Percentiles rank a stretch among this genome's conserved stretches.
Conservation (phyloP, 2,888 invertebrate genomes). For the Sarcophaga variegata region DNA sequence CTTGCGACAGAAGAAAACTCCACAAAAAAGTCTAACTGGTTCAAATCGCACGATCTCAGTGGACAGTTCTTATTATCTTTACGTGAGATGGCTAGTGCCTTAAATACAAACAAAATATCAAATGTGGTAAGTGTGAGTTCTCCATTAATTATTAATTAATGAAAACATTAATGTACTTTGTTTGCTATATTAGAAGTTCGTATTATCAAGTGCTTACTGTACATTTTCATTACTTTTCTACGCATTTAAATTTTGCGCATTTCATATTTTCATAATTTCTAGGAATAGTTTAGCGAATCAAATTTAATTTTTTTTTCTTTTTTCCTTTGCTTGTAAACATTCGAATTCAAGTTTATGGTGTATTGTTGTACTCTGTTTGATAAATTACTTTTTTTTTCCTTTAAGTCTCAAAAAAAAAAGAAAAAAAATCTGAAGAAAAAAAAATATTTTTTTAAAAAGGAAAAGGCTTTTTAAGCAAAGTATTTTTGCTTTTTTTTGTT, state of each 20-base stretch:
- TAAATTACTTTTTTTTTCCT: conserved; percentile 23
- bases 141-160: no score
- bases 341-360: background rate
- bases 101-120: no score
- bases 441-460: background rate
- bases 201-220: background rate
- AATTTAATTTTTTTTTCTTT: background rate
- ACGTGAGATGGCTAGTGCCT: no score
- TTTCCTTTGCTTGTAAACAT: background rate
- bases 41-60: no score
- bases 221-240: background rate
- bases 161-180: no score
- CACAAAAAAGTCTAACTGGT: no score
- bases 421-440: background rate
- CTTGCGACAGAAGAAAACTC: no score
- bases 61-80: no score
- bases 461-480: background rate
- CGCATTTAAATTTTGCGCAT: background rate
- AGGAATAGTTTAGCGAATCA: background rate
- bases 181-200: no score
- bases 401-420: background rate
- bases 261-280: background rate
- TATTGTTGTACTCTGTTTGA: conserved; percentile 18
- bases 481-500: background rate
- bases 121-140: no score